Evolutionary conservation across 2,113 vertebrate genomes (phyloP).

Genomic region (Podarcis muralis): DNA sequence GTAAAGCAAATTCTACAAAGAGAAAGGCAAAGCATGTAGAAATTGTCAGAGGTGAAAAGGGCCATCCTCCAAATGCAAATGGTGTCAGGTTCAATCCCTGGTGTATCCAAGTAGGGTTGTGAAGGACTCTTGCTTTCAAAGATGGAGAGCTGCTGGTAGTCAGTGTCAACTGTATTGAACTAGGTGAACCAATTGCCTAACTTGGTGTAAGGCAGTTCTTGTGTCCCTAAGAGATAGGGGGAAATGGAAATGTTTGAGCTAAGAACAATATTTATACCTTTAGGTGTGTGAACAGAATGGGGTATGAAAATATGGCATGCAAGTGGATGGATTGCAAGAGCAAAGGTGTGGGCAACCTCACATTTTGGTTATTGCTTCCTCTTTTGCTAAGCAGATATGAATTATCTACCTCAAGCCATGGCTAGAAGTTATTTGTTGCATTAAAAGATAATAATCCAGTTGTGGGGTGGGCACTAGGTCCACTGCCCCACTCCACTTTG

Average conservation of each 20-base stretch:
- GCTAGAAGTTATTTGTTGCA: neutral
- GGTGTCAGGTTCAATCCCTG: too few relatives aligned
- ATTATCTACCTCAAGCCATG: neutral
- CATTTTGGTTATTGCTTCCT: neutral
- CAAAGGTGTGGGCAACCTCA: too few relatives aligned
- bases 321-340: neutral
- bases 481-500: neutral
- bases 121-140: too few relatives aligned
- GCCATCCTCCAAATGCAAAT: too few relatives aligned
- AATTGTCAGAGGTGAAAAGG: neutral
- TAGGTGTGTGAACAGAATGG: neutral
- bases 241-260: neutral
- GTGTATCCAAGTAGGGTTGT: too few relatives aligned
- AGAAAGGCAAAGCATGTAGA: neutral
- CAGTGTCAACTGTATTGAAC: too few relatives aligned
- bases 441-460: neutral
- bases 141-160: too few relatives aligned
- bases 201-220: too few relatives aligned
- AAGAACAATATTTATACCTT: neutral
- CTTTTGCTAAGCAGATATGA: neutral
- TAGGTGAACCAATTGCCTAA: too few relatives aligned
- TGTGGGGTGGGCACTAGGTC: neutral
- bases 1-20: neutral
- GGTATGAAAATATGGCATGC: neutral
- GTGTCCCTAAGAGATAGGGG: too few relatives aligned